Conservation (phyloP, 1,140 invertebrate species). For the Trichomalopsis sarcophagae region DNA sequence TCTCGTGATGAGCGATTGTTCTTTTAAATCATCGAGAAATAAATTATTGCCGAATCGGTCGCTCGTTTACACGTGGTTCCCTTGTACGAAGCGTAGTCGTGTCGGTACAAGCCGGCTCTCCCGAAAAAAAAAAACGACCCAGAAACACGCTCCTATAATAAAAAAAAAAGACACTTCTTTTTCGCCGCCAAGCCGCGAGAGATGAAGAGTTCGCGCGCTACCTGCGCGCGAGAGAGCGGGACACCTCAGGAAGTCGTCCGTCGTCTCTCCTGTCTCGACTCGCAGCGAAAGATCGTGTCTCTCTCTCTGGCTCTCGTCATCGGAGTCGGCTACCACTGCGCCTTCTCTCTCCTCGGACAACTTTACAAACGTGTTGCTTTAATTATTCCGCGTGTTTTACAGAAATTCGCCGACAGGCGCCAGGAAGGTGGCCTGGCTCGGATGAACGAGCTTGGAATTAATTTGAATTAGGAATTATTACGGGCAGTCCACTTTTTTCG, state of each 20-base stretch:
- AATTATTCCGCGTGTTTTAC: constrained; percentile 51
- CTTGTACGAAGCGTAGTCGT: not conserved
- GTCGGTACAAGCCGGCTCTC: not conserved
- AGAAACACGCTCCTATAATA: constrained; percentile 46
- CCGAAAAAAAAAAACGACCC: constrained; percentile 55
- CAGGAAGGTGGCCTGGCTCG: not conserved
- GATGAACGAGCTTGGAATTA: constrained; percentile 45
- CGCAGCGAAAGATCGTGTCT: constrained; percentile 14
- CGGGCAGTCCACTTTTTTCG: not conserved
- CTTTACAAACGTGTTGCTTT: constrained; percentile 53
- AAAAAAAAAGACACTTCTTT: not conserved
- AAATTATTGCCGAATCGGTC: too few relatives aligned
- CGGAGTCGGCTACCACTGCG: constrained; percentile 23
- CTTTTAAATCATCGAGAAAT: not conserved
- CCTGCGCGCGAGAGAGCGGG: not conserved
- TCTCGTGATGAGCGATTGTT: not conserved
- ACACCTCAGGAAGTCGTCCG: constrained; percentile 39
- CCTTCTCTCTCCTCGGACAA: constrained; percentile 16
- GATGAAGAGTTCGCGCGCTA: constrained; percentile 26
- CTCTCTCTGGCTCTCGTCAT: too few relatives aligned
- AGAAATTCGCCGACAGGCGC: constrained; percentile 49
- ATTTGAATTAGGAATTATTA: constrained; percentile 46
- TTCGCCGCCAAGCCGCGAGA: not conserved
- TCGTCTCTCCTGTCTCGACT: constrained; percentile 29
- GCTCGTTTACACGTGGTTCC: too few relatives aligned